Evolutionary conservation across 2,888 invertebrate genomes (phyloP).

Genomic region (Temnothorax unifasciatus): DNA sequence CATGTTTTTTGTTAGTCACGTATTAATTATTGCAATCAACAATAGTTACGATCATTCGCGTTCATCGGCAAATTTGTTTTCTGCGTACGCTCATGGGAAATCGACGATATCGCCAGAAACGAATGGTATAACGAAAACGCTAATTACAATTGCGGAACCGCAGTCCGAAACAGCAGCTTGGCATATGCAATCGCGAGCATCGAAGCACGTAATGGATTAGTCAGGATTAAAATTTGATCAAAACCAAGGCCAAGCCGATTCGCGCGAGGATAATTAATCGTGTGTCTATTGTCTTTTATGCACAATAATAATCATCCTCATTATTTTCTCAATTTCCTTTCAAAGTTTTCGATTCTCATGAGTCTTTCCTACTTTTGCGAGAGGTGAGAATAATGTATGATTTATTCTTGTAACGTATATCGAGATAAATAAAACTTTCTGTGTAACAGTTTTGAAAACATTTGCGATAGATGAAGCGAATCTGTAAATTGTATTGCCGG

Average conservation of each 20-base stretch:
- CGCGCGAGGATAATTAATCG: constrained; percentile 35
- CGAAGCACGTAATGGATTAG: constrained; percentile 56
- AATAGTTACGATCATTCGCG: constrained; percentile 18
- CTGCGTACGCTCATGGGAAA: constrained; percentile 44
- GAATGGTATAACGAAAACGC: constrained; percentile 55
- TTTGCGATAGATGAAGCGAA: not conserved
- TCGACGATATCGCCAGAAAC: constrained; percentile 40
- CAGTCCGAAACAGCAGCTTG: constrained; percentile 53
- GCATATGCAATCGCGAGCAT: constrained; percentile 46
- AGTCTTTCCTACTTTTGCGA: not conserved
- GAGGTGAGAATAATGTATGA: not conserved
- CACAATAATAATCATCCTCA: not conserved
- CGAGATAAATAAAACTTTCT: not conserved
- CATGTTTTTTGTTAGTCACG: constrained; percentile 1
- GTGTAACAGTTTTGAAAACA: not conserved
- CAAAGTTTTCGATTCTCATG: not conserved
- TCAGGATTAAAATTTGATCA: constrained; percentile 64
- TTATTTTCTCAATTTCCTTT: not conserved
- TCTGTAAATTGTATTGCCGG: not conserved
- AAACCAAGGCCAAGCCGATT: constrained; percentile 4
- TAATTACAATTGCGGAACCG: constrained; percentile 63
- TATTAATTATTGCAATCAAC: constrained; percentile 40
- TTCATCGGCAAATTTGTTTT: constrained; percentile 40
- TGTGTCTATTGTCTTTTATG: constrained; percentile 5
- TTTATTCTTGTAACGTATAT: not conserved